phyloP scores from a whole-genome alignment of 2,888 invertebrate genomes.

The Willowsia nigromaculata region DNA sequence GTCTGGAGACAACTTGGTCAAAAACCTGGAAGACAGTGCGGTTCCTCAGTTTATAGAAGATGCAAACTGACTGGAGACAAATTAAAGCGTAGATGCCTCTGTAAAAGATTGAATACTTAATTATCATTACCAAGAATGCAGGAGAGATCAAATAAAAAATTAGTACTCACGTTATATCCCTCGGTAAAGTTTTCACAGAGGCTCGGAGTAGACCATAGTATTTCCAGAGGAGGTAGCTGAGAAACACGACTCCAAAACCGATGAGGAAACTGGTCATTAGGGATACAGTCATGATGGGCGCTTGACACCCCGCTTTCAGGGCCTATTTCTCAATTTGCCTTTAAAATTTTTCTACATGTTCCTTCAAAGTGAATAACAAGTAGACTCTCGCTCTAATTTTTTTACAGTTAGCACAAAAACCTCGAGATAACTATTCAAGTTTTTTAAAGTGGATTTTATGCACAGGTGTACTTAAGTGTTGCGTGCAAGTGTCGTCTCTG shows the following conservation, averaged over 20 bases:
- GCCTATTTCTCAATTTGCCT: too few relatives aligned
- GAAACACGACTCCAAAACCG: background rate
- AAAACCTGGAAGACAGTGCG: constrained; percentile 90
- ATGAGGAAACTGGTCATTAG: background rate
- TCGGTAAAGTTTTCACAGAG: constrained; percentile 59
- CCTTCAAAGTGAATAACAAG: too few relatives aligned
- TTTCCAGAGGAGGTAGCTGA: background rate
- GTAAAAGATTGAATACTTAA: too few relatives aligned
- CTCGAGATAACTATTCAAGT: too few relatives aligned
- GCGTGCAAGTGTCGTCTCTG: too few relatives aligned
- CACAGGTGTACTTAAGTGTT: too few relatives aligned
- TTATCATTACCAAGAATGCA: too few relatives aligned
- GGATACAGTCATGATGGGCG: background rate
- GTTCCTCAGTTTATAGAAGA: constrained; percentile 83
- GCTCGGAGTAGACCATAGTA: background rate
- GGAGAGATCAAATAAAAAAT: background rate
- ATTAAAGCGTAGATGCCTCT: constrained; percentile 25
- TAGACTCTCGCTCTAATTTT: too few relatives aligned
- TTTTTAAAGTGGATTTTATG: too few relatives aligned
- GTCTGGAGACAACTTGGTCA: constrained; percentile 86
- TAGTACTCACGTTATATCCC: constrained; percentile 68
- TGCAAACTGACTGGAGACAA: background rate
- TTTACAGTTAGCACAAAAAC: too few relatives aligned
- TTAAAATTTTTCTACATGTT: too few relatives aligned
- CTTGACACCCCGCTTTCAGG: too few relatives aligned